These are phyloP conservation scores for Branchipolynoe longqiensis DNA, from an alignment of 2,888 invertebrate genomes.

Conservation along the genomic window DNA sequence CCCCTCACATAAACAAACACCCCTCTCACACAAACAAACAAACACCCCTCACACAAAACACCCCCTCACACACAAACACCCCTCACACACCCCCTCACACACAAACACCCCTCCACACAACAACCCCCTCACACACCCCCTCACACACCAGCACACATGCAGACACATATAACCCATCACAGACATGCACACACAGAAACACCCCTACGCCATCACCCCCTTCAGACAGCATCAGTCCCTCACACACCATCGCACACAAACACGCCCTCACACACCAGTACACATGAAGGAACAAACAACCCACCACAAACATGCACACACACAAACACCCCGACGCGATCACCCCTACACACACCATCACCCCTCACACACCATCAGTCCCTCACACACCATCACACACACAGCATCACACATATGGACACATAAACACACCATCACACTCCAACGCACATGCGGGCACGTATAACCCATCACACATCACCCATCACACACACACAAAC, in stretches of 20 bases:
- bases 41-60: neutral
- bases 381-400: neutral
- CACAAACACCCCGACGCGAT: neutral
- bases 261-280: neutral
- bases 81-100: slow-evolving; percentile 1
- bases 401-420: slow-evolving; percentile 39
- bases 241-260: neutral
- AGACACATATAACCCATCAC: slow-evolving; percentile 14
- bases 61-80: neutral
- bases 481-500: neutral
- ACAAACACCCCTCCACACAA: neutral
- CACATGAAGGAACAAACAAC: slow-evolving; percentile 24
- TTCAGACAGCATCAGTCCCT: neutral
- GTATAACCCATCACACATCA: neutral
- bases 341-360: neutral
- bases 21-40: neutral
- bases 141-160: slow-evolving; percentile 39
- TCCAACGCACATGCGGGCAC: neutral
- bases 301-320: neutral
- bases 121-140: slow-evolving; percentile 46
- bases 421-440: slow-evolving; percentile 2
- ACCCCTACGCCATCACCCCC: neutral
- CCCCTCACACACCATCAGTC: neutral
- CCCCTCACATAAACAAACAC: neutral
- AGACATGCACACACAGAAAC: neutral